Evolutionary conservation across 2,888 invertebrate genomes (phyloP).

Genomic region (Platycnemis pennipes): DNA sequence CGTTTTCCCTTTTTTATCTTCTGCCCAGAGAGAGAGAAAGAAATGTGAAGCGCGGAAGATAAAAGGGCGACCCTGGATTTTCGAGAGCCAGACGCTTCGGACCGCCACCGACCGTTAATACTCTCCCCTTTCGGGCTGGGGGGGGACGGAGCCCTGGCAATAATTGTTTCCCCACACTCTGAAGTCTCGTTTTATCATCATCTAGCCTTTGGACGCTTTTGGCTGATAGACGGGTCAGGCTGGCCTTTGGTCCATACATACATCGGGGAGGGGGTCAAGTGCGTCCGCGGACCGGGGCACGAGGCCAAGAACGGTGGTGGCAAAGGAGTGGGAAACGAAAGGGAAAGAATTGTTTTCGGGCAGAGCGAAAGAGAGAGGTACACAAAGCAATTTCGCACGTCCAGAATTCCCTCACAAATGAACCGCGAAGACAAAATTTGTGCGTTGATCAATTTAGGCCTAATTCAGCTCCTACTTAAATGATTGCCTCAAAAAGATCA

Average conservation of each 20-base stretch:
- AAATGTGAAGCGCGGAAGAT: neutral
- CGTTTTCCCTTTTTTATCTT: neutral
- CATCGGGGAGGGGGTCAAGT: neutral
- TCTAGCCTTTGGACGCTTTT: neutral
- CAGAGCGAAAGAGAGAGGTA: neutral
- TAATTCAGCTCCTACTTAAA: too few relatives aligned
- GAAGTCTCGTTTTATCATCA: neutral
- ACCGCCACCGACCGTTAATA: neutral
- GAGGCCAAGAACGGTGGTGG: neutral
- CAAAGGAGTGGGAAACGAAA: neutral
- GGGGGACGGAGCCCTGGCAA: neutral
- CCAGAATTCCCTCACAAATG: too few relatives aligned
- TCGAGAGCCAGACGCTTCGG: neutral
- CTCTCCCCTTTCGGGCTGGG: neutral
- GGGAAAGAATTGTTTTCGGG: neutral
- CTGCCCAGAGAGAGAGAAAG: neutral
- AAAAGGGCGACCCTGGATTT: neutral
- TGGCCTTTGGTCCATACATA: neutral
- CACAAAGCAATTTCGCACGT: too few relatives aligned
- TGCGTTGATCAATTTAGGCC: too few relatives aligned
- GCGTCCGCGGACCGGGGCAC: neutral
- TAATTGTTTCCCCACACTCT: neutral
- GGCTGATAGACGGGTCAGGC: neutral
- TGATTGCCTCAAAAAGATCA: too few relatives aligned
- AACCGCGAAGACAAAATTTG: too few relatives aligned